Conservation (phyloP, 2,888 invertebrate genomes). For the Saturnia pavonia region DNA sequence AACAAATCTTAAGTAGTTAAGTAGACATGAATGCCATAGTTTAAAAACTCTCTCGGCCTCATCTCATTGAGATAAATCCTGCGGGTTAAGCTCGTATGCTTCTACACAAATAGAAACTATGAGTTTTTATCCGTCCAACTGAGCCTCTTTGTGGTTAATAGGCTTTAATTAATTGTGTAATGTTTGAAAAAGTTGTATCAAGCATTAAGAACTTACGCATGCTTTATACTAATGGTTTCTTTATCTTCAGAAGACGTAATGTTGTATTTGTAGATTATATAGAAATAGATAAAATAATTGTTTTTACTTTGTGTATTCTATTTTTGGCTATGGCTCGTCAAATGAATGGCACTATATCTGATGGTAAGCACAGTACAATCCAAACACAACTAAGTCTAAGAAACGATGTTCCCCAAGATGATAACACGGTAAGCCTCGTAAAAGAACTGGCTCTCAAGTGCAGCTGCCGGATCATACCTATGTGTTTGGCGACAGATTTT, state of each 20-base stretch:
- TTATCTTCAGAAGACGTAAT: neutral
- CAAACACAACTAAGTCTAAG: too few species aligned
- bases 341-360: too few species aligned
- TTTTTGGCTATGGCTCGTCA: too few species aligned
- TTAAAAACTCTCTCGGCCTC: conserved; percentile 17
- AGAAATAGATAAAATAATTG: too few species aligned
- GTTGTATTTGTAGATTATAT: neutral
- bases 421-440: too few species aligned
- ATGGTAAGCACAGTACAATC: too few species aligned
- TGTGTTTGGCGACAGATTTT: too few species aligned
- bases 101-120: conserved; percentile 14
- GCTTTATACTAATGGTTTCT: conserved; percentile 15
- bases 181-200: neutral
- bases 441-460: too few species aligned
- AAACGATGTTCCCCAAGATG: too few species aligned
- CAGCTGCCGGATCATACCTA: too few species aligned
- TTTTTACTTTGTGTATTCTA: too few species aligned
- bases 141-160: conserved; percentile 18
- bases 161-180: conserved; percentile 19
- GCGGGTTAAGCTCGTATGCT: conserved; percentile 30
- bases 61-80: conserved; percentile 22
- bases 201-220: neutral
- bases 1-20: conserved; percentile 7
- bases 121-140: conserved; percentile 17
- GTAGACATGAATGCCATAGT: conserved; percentile 5